Evolutionary conservation across 1,140 invertebrate genomes (phyloP).

Genomic region (Temnothorax nylanderi): DNA sequence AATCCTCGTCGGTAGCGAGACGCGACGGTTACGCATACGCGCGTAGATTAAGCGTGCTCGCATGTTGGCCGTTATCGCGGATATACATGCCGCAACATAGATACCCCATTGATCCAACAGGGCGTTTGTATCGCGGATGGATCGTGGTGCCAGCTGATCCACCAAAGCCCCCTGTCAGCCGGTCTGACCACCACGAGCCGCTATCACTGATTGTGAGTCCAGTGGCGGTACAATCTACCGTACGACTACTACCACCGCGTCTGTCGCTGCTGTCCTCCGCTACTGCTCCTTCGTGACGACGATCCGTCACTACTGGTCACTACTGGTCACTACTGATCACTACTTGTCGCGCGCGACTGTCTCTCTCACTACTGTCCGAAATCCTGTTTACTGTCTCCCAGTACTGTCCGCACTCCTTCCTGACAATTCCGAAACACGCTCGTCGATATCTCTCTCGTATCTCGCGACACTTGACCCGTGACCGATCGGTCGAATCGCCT

Average conservation of each 20-base stretch:
- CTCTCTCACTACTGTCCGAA: neutral
- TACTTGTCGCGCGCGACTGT: constrained; percentile 7
- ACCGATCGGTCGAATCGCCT: constrained; percentile 11
- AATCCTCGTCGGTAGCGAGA: constrained; percentile 49
- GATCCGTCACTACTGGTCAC: constrained; percentile 15
- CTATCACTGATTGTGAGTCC: neutral
- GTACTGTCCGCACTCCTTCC: neutral
- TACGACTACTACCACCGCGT: neutral
- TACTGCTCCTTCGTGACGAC: neutral
- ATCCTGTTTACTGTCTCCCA: neutral
- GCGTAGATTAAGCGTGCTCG: constrained; percentile 55
- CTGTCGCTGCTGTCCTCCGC: neutral
- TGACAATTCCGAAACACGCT: neutral
- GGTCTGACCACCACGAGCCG: neutral
- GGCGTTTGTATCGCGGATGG: neutral
- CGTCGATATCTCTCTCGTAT: constrained; percentile 6
- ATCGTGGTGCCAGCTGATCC: constrained; percentile 38
- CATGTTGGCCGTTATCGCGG: constrained; percentile 46
- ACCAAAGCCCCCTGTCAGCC: neutral
- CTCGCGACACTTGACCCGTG: constrained; percentile 19
- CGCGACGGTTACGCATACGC: constrained; percentile 61
- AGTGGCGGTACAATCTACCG: neutral
- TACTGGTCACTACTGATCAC: no score
- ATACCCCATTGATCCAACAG: neutral
- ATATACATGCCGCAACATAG: constrained; percentile 19